phyloP scores from a whole-genome alignment of 2,797 vertebrate species.

The Premnoplex brunnescens region DNA sequence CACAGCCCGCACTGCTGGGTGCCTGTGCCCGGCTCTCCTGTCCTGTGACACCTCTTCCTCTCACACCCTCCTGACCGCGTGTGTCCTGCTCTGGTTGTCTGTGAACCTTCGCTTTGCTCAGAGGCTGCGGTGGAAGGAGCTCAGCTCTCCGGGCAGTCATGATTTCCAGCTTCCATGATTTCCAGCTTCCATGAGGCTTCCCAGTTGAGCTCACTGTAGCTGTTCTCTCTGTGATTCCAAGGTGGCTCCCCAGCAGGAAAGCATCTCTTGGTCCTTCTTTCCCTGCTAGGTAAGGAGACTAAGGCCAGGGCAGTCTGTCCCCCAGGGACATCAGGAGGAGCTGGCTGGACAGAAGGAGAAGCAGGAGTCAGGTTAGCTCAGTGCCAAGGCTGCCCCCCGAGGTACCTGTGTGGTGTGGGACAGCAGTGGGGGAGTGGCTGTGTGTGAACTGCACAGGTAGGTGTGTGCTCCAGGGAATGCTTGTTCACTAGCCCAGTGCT shows the following conservation, averaged over 20 bases:
- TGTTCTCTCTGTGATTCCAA: background rate
- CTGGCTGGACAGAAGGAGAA: background rate
- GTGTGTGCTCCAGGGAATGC: too few relatives aligned
- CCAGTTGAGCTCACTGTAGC: background rate
- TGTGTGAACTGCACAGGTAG: background rate
- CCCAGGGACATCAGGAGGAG: background rate
- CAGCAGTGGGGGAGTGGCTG: background rate
- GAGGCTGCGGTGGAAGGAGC: background rate
- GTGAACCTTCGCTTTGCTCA: background rate
- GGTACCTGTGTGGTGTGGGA: too few relatives aligned
- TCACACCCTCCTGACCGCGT: fast-evolving
- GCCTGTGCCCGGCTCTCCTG: background rate
- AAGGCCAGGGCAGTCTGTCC: background rate
- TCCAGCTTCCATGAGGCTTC: background rate
- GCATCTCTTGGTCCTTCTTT: background rate
- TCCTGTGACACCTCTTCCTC: background rate
- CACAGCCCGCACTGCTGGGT: background rate
- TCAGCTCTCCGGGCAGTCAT: background rate
- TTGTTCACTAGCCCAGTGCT: background rate
- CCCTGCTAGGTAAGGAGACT: background rate
- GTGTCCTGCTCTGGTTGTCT: background rate
- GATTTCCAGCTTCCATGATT: background rate
- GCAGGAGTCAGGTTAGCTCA: background rate
- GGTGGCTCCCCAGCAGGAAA: background rate
- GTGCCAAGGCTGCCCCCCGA: background rate